A percentile compares a stretch with the other conserved stretches of the same genome.
Conservation (phyloP, 1,140 invertebrate species). For the Pseudomyrmex cubaensis region DNA sequence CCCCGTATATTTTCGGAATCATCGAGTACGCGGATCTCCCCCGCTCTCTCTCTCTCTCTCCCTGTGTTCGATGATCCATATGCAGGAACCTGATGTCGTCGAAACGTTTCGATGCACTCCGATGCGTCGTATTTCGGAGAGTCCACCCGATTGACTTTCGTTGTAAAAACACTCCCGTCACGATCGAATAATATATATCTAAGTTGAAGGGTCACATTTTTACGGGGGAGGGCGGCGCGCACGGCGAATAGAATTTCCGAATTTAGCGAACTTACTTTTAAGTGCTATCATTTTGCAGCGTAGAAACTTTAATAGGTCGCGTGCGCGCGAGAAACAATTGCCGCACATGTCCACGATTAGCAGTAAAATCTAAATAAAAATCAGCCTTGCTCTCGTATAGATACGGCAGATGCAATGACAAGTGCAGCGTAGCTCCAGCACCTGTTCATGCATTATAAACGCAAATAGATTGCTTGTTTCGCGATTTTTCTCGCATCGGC, state of each 20-base stretch:
- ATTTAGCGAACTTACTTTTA: background rate
- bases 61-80: slow-evolving; percentile 65
- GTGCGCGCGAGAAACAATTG: background rate
- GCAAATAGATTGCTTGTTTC: slow-evolving; percentile 2
- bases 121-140: background rate
- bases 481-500: slow-evolving; percentile 2
- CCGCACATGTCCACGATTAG: background rate
- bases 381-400: slow-evolving; percentile 41
- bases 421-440: slow-evolving; percentile 39
- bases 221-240: background rate
- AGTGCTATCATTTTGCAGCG: background rate
- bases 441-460: slow-evolving; percentile 51
- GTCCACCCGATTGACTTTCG: slow-evolving; percentile 12
- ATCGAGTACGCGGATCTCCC: slow-evolving; percentile 1
- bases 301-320: background rate
- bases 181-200: slow-evolving; percentile 25
- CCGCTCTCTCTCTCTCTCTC: background rate
- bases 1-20: slow-evolving; percentile 31
- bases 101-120: slow-evolving; percentile 74
- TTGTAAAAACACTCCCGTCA: slow-evolving; percentile 27
- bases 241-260: background rate
- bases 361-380: slow-evolving; percentile 6
- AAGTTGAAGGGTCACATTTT: slow-evolving; percentile 1
- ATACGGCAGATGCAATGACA: slow-evolving; percentile 64
- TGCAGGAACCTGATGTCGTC: slow-evolving; percentile 76